Evolutionary conservation across 1,140 invertebrate genomes (phyloP).

Genomic region (Plectrocnemia conspersa): DNA sequence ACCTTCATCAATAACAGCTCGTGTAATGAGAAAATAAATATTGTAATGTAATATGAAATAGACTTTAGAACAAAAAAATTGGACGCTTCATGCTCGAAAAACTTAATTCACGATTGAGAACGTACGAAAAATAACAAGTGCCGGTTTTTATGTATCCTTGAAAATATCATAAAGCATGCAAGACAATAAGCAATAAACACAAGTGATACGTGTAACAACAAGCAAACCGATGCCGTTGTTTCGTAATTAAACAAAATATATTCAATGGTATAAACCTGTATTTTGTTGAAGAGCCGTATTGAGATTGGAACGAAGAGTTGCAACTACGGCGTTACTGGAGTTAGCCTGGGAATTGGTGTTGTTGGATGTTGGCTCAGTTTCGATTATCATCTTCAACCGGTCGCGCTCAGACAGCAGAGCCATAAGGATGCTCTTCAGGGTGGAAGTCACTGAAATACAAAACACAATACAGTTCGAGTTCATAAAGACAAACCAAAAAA

Average conservation of each 20-base stretch:
- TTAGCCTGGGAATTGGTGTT: constrained; percentile 25
- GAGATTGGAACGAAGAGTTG: constrained; percentile 55
- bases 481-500: not conserved
- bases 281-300: constrained; percentile 69
- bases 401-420: constrained; percentile 60
- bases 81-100: too few relatives aligned
- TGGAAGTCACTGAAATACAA: constrained; percentile 50
- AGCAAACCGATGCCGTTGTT: not conserved
- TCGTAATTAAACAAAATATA: constrained; percentile 1
- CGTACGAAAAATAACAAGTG: too few relatives aligned
- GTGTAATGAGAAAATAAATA: too few relatives aligned
- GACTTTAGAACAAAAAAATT: too few relatives aligned
- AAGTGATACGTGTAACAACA: too few relatives aligned
- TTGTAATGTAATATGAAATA: too few relatives aligned
- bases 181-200: too few relatives aligned
- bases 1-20: too few relatives aligned
- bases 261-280: constrained; percentile 47
- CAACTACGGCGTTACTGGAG: constrained; percentile 43
- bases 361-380: constrained; percentile 34
- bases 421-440: constrained; percentile 50
- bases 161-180: too few relatives aligned
- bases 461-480: not conserved
- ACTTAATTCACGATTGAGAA: too few relatives aligned
- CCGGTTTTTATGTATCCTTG: too few relatives aligned
- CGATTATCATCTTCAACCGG: constrained; percentile 46